phyloP scores from a whole-genome alignment of 2,797 vertebrate species.

The Pteronotus mesoamericanus region DNA sequence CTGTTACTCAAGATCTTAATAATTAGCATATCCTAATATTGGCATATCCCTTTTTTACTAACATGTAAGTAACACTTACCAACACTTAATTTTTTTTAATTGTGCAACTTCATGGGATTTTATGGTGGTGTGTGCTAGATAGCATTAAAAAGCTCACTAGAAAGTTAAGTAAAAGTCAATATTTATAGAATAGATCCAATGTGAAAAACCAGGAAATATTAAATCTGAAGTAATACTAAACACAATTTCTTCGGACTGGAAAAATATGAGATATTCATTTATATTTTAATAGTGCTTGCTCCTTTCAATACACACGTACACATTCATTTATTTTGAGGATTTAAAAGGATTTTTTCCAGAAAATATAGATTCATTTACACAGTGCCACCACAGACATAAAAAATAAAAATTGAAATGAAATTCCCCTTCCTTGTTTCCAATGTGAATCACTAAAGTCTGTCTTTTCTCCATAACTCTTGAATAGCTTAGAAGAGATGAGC shows the following conservation, averaged over 20 bases:
- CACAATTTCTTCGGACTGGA: background rate
- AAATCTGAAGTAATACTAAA: background rate
- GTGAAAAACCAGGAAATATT: background rate
- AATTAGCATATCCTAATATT: background rate
- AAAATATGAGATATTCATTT: slow-evolving; percentile 3
- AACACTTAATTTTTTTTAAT: background rate
- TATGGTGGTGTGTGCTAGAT: background rate
- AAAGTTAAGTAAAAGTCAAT: background rate
- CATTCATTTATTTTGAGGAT: slow-evolving; percentile 2
- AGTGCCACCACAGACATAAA: slow-evolving; percentile 13
- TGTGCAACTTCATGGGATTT: background rate
- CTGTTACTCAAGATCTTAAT: background rate
- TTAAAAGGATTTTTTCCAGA: background rate
- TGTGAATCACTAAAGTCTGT: background rate
- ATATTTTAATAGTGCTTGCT: background rate
- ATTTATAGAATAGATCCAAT: background rate
- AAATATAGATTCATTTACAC: slow-evolving; percentile 36
- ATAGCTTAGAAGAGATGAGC: background rate
- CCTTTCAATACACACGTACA: background rate
- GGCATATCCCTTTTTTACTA: background rate
- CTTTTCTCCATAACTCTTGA: slow-evolving; percentile 5
- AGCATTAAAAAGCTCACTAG: background rate
- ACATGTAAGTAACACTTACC: background rate
- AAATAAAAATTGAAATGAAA: slow-evolving; percentile 1
- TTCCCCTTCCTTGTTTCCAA: background rate